Percentiles rank a stretch among this genome's conserved stretches.
Conservation (phyloP, 2,888 invertebrate genomes). For the Nemurella pictetii region DNA sequence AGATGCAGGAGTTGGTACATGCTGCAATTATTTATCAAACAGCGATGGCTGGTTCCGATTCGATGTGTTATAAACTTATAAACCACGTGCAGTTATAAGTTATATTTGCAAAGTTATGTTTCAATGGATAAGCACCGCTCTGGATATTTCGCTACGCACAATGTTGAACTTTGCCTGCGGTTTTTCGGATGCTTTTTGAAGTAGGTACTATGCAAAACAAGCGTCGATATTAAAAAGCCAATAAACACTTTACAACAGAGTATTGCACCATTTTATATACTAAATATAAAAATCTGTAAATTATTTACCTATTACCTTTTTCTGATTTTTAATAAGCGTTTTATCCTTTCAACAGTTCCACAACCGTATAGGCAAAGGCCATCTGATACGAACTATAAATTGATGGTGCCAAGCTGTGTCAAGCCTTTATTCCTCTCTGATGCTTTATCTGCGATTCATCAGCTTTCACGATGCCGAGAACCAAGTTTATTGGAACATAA, state of each 20-base stretch:
- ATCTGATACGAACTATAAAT: background rate
- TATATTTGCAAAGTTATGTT: background rate
- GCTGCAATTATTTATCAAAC: background rate
- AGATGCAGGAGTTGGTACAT: background rate
- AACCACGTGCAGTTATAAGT: background rate
- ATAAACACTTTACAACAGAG: too few species aligned
- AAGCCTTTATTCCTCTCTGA: background rate
- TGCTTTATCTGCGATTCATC: background rate
- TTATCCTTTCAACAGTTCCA: background rate
- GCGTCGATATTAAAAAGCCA: too few species aligned
- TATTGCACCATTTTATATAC: too few species aligned
- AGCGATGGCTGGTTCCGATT: background rate
- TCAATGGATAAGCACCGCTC: background rate
- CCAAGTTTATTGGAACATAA: conserved; percentile 15
- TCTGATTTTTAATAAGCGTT: background rate
- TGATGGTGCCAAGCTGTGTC: background rate
- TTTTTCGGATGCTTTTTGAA: too few species aligned
- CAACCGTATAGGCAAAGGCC: background rate
- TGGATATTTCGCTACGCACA: background rate
- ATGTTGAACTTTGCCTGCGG: too few species aligned
- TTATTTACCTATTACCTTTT: too few species aligned
- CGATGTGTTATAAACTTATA: too few species aligned
- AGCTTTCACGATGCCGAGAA: background rate
- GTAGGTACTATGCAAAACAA: too few species aligned
- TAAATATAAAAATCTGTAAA: too few species aligned